Evolutionary conservation across 1,140 invertebrate genomes (phyloP).

Genomic region (Meteorus sp.): DNA sequence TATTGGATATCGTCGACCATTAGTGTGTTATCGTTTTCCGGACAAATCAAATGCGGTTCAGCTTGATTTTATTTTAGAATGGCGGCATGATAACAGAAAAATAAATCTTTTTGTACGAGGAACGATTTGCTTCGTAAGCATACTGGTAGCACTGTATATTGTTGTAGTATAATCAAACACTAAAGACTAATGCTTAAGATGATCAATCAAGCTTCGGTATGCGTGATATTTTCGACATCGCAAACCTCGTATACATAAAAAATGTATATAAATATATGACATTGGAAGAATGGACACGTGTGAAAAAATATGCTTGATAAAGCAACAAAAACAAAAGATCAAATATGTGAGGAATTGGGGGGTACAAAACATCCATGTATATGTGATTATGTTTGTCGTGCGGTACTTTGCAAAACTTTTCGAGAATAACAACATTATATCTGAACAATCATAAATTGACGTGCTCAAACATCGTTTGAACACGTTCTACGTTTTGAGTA

Average conservation of each 20-base stretch:
- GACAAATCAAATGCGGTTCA: background rate
- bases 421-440: no score
- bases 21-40: constrained; percentile 1
- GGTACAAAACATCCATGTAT: no score
- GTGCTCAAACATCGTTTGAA: no score
- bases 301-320: background rate
- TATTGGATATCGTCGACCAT: constrained; percentile 17
- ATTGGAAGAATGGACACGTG: background rate
- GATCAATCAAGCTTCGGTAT: constrained; percentile 45
- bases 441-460: no score
- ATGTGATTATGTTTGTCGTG: no score
- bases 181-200: constrained; percentile 57
- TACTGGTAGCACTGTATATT: constrained; percentile 48
- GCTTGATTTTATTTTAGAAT: no score
- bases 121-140: background rate
- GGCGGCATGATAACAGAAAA: no score
- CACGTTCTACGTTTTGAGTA: no score
- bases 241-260: constrained; percentile 35
- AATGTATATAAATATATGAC: constrained; percentile 18
- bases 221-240: constrained; percentile 45
- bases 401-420: no score
- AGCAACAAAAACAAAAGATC: background rate
- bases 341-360: no score
- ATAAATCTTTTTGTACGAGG: background rate
- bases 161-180: constrained; percentile 57